phyloP scores from a whole-genome alignment of 2,888 invertebrate genomes.

The Leptinotarsa haldemani region DNA sequence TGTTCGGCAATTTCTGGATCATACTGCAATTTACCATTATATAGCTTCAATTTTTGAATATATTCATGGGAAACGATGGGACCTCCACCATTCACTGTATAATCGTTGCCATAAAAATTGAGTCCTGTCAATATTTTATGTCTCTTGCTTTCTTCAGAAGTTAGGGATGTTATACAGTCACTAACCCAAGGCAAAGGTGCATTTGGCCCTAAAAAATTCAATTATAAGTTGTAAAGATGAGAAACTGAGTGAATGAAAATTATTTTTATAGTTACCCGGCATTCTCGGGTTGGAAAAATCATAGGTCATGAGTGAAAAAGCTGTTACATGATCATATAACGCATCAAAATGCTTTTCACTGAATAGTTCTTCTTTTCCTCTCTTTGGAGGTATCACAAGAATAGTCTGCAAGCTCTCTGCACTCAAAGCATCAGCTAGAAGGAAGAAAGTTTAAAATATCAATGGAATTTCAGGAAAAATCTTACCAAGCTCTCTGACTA shows the following conservation, averaged over 20 bases:
- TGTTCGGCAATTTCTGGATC: conserved; percentile 85
- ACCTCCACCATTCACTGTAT: conserved; percentile 83
- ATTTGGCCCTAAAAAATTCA: conserved; percentile 76
- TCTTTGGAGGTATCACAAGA: conserved; percentile 84
- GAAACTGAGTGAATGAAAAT: neutral
- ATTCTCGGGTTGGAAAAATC: conserved; percentile 87
- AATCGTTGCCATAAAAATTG: conserved; percentile 95
- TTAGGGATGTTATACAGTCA: conserved; percentile 79
- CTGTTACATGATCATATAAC: conserved; percentile 81
- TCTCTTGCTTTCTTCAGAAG: conserved; percentile 73
- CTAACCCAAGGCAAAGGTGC: conserved; percentile 88
- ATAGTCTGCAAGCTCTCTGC: conserved; percentile 73
- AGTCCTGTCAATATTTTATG: conserved; percentile 87
- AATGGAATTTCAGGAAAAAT: conserved; percentile 14
- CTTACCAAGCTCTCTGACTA: conserved; percentile 75
- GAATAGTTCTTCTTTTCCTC: conserved; percentile 78
- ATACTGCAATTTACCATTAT: conserved; percentile 82
- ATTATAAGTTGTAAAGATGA: conserved; percentile 49
- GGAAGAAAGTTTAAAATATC: conserved; percentile 40
- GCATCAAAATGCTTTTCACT: conserved; percentile 80
- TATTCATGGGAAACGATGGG: conserved; percentile 85
- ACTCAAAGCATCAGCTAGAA: conserved; percentile 70
- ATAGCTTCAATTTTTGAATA: conserved; percentile 78
- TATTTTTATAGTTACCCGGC: conserved; percentile 70
- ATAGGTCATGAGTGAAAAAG: conserved; percentile 96